Evolutionary conservation across 2,888 invertebrate species (phyloP), one percentile per base, ranked within the genome.

Genomic region (Amphipyra berbera): DNA sequence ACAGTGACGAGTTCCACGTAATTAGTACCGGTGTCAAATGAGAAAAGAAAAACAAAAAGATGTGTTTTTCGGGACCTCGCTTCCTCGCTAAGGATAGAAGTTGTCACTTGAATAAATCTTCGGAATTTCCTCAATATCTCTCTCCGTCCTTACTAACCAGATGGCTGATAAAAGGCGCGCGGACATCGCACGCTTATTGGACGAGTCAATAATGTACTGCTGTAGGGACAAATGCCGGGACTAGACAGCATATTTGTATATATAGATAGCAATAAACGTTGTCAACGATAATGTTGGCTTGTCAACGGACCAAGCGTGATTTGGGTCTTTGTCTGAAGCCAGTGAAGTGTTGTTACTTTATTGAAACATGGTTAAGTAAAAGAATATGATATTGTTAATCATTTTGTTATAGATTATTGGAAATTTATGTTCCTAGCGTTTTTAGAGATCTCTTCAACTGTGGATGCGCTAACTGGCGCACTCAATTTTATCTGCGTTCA

Each of bases 191-290:
- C 92, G 90, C 88, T 94, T 93, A 94, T 95, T 94, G 94, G 91
- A 93, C 91, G 88, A 93, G 94, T 93, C 94, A 94, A 95, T 95
- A 94, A 94, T 90, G 94, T 92, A 83, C 87, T 84, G 82, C 69
- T 73, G 81, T 81, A 85, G 83, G 90, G 87, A 84, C 86, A 83
- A 83, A 87, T 85, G 84, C 83, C 83, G 79, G 79, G 77, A 78
- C 81, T 56, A 62, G 81, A 82, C 84, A 81, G 77, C 86, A 86
- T 88, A 88, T 84, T 86, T 89, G 84, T 88, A 84, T 82, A 81
- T 86, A 83, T 85, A 88, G 77, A 63, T 78, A 81, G 86, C 84
- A 84, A 90, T 90, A 92, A 91, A 85, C 87, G 90, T 81, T 88
- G 90, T 91, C 90, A 88, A 89, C 85, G 83, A 91, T 90, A 92